Evolutionary conservation across 2,797 vertebrate genomes (phyloP), one percentile per base, ranked within the genome.

Genomic region (Zonotrichia albicollis): DNA sequence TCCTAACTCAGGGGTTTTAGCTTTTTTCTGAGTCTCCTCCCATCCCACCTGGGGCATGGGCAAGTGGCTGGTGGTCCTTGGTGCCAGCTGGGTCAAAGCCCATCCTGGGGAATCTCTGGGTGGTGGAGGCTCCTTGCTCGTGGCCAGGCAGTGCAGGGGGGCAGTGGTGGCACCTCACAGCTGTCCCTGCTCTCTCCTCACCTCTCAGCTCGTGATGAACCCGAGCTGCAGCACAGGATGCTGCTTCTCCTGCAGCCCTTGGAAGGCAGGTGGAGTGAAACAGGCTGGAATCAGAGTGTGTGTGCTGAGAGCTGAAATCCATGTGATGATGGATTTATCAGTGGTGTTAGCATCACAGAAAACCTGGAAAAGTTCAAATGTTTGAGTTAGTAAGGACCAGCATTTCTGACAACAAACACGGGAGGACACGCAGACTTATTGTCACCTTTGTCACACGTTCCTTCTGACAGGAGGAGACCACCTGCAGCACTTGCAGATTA

Each of bases 1-100:
- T 77, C n/a, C 60, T 26, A 5, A 16, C 17, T 26, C n/a, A 13
- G 11, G 34, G 16, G 9, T 25, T 48, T 73, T 54, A 29, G 5
- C 13, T 72, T 53, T 40, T 58, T 45, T 34, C 13, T 0, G 8
- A 5, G 32, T 54, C 46, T 42, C 30, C 27, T 73, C 27, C 46
- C 26, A 4, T 29, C 40, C 40, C 22, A 26, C 11, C 13, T 0
- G 0, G 13, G n/a, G 2, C 7, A 10, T 2, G 60, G 29, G 18
- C 34, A 5, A 4, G 46, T 42, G 26, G 4, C 40, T 20, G 0
- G 0, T 13, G 34, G 73, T 25, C 20, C 22, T 6, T 13, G 36
- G 10, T 60, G 30, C 46, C 60, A 29, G 53, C 34, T 48, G 60
- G 40, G 16, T 38, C 36, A 7, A 8, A 48, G 19, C 74, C 9